Conservation (phyloP, 2,888 invertebrate genomes). For the Tricholauxania praeusta region DNA sequence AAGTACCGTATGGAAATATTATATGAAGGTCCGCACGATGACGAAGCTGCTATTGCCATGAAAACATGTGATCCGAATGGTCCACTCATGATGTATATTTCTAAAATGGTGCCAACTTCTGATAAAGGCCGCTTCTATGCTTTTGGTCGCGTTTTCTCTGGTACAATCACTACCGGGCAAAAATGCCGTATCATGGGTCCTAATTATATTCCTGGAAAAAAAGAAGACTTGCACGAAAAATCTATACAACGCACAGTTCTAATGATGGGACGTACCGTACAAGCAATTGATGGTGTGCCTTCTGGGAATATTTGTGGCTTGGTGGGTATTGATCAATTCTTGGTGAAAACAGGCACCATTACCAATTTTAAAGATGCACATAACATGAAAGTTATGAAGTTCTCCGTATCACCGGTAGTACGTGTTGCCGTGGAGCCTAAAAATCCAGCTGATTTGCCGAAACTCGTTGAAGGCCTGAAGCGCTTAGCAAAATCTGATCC, state of each 20-base stretch:
- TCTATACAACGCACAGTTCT: slow-evolving; percentile 99
- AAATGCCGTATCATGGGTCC: slow-evolving; percentile 99
- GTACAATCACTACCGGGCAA: slow-evolving; percentile 89
- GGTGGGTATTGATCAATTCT: slow-evolving; percentile 99
- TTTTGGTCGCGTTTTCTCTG: slow-evolving; percentile 99
- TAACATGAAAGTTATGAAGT: slow-evolving; percentile 99
- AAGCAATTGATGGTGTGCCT: slow-evolving; percentile 99
- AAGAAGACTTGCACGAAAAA: slow-evolving; percentile 98
- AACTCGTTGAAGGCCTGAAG: slow-evolving; percentile 98
- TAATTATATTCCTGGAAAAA: slow-evolving; percentile 97
- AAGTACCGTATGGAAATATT: slow-evolving; percentile 99
- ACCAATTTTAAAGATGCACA: slow-evolving; percentile 99
- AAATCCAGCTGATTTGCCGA: slow-evolving; percentile 98
- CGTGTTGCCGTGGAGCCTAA: slow-evolving; percentile 99
- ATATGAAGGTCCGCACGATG: slow-evolving; percentile 98
- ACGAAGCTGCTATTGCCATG: slow-evolving; percentile 91
- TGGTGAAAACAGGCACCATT: slow-evolving; percentile 99
- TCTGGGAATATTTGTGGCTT: slow-evolving; percentile 99
- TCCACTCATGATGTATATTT: slow-evolving; percentile 99
- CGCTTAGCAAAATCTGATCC: slow-evolving; percentile 99
- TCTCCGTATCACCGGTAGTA: slow-evolving; percentile 99
- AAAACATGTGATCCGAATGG: slow-evolving; percentile 96
- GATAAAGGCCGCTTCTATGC: slow-evolving; percentile 99
- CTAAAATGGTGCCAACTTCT: slow-evolving; percentile 99
- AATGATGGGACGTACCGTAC: slow-evolving; percentile 99